Base-by-base conservation (phyloP, 1,140 invertebrate species). In the Drosophila teissieri region DNA sequence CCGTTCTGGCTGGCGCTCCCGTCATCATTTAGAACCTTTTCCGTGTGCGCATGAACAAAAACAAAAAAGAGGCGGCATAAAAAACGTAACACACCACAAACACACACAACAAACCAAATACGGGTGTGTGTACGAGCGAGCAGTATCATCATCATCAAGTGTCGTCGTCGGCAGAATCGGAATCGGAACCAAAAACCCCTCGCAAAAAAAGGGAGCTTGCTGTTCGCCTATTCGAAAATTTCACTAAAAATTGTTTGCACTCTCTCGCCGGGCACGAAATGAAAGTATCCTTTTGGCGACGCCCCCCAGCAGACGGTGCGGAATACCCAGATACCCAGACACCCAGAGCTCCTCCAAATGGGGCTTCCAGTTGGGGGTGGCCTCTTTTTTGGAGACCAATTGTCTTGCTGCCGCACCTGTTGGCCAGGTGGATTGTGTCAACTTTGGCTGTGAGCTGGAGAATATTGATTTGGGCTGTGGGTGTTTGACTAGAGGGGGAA, bases 211-310 rank as follows among this genome's bases (percentile, higher is more conserved):
- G 61, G 22, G 68, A 68, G 78, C 86, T 88, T 88, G 84, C 86
- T 92, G 91, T 91, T 91, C 91, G 85, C 91, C 91, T 92, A 91
- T 86, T 92, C 73, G 78, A 86, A 91, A 92, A 92, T 92, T 92
- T 92, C 91, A 91, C 91, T 92, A 92, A 92, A 91, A 91, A 91
- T 91, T 92, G 90, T 92, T 92, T 89, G 72, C 79, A 91, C 90
- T 92, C 90, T 92, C 90, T 89, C 84, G 79, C 70, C 77, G 75
- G 75, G 75, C 72, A 78, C 56, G 74, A 90, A 91, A 91, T 91
- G 90, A 91, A 91, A 91, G 89, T 91, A 81, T 89, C 83, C 83
- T 86, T 83, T 88, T 45, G 46, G 73, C 73, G 19, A 48, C 14
- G 39, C 24, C 54, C 67, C 39, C 34, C 67, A 37, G 62, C 44